phyloP scores from a whole-genome alignment of 2,797 vertebrate species.

The Hyperoplus immaculatus region DNA sequence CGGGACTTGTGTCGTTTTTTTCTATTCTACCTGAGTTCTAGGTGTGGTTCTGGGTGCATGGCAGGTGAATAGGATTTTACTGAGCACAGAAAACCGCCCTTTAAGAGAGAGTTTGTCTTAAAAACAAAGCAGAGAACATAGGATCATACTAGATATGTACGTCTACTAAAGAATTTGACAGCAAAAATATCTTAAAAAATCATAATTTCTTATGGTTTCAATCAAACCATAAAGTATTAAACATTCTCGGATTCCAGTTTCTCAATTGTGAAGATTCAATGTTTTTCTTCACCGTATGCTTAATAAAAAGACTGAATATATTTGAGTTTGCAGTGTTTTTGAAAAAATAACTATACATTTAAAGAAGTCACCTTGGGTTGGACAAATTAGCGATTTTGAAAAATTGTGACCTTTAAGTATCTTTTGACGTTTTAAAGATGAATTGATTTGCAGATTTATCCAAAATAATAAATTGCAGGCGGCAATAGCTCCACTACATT shows the following conservation, averaged over 20 bases:
- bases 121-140: slow-evolving; percentile 18
- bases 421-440: not conserved
- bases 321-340: not conserved
- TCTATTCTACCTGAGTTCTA: slow-evolving; percentile 43
- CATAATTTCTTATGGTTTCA: not conserved
- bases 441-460: not conserved
- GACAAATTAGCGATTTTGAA: not conserved
- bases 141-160: not conserved
- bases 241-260: not conserved
- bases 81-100: not conserved
- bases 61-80: slow-evolving; percentile 28
- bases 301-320: not conserved
- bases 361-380: not conserved
- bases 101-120: not conserved
- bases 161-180: not conserved
- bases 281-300: not conserved
- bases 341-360: not conserved
- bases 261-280: not conserved
- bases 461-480: not conserved
- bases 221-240: not conserved
- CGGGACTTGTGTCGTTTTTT: slow-evolving; percentile 22
- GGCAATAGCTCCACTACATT: no score
- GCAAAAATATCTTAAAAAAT: not conserved
- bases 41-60: slow-evolving; percentile 10
- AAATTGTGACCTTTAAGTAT: not conserved